Evolutionary conservation across 2,113 vertebrate species (phyloP).

Genomic region (Scolopax mira): DNA sequence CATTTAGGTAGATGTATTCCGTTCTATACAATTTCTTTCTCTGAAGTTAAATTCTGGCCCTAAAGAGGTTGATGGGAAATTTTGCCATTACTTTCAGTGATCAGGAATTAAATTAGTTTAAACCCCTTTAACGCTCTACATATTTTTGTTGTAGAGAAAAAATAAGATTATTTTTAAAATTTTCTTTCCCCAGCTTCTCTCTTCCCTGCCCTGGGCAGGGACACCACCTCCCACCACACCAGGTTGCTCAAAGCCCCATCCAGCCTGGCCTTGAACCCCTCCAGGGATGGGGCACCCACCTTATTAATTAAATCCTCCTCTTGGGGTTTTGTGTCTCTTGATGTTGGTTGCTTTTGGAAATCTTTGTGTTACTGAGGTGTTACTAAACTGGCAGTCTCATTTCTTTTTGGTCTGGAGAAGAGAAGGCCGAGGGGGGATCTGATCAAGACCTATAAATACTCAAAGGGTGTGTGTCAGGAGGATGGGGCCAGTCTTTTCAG

Average conservation of each 20-base stretch:
- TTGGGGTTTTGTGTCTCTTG: not conserved
- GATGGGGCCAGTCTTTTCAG: no score
- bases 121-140: not conserved
- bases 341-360: fast-evolving
- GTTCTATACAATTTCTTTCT: not conserved
- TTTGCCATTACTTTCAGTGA: not conserved
- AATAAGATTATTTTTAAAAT: not conserved
- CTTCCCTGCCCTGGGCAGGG: not conserved
- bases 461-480: no score
- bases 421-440: no score
- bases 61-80: not conserved
- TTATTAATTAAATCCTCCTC: not conserved
- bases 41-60: not conserved
- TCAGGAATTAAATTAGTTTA: not conserved
- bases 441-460: no score
- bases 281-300: not conserved
- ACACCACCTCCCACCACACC: not conserved
- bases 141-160: not conserved
- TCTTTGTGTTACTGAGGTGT: not conserved
- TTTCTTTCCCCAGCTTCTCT: not conserved
- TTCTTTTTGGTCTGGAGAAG: no score
- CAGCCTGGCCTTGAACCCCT: not conserved
- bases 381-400: not conserved
- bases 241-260: not conserved
- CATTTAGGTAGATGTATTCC: not conserved